Evolutionary conservation across 2,113 vertebrate species (phyloP), one percentile per base, ranked within the genome.

Genomic region (Phylloscopus trochilus): DNA sequence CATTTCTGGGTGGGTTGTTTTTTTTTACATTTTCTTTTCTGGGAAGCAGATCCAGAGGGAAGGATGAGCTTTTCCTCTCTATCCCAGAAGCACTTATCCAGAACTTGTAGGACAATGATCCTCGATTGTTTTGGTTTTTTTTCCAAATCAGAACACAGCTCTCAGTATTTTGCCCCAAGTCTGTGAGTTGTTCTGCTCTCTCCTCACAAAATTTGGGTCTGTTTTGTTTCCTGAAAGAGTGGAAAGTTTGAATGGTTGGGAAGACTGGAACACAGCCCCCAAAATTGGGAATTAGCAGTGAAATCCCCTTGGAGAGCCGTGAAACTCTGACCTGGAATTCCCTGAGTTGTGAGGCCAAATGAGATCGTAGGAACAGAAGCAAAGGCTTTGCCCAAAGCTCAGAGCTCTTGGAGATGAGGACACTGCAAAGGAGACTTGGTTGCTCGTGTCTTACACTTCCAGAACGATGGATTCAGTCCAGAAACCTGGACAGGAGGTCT

Each of bases 201-300:
- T 16, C 28, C 22, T 49, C 21, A 10, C 9, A 16, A 35, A 82
- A n/a, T 8, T 4, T 11, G 31, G 2, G 12, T 35, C 10, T 69
- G 0, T 3, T 64, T 72, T 37, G 10, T 97, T 97, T 98, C 97
- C 97, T 98, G 97, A 10, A 96, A 95, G 31, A 95, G 94, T 6
- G 93, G 85, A 5, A 96, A 89, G 63, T 62, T 77, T 1, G 93
- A 89, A 20, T 91, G 87, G 49, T 59, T 97, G 35, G 95, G 43
- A 53, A 97, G 89, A 47, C 87, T 7, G 1, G 91, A 80, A 13
- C 43, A 31, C 3, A 6, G 30, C 1, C 30, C 62, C 59, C 51
- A 59, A 47, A 63, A 47, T 35, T 30, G 9, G 52, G 55, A 55
- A 58, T 73, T 28, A 58, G 43, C 51, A 58, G 43, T 55, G 72